Evolutionary conservation across 2,888 invertebrate species (phyloP).

Genomic region (Napeogenes sylphis): DNA sequence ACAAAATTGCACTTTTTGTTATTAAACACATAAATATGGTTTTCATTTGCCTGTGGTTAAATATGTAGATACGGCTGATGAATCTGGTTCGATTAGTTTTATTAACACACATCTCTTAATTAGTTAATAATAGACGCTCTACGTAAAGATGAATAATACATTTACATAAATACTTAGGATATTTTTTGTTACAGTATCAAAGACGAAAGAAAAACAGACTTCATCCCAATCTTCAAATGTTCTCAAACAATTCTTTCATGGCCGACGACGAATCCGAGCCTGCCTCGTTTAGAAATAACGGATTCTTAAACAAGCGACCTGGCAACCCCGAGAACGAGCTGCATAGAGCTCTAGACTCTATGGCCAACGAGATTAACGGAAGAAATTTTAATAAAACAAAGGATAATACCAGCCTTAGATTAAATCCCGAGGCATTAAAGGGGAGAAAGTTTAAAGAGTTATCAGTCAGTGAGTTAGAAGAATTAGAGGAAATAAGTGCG

Average conservation of each 20-base stretch:
- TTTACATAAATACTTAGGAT: too few species aligned
- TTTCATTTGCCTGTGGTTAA: too few species aligned
- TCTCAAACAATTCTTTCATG: conserved; percentile 52
- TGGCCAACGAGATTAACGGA: conserved; percentile 52
- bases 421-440: conserved; percentile 48
- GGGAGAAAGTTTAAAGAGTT: conserved; percentile 60
- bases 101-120: too few species aligned
- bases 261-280: conserved; percentile 32
- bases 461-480: conserved; percentile 50
- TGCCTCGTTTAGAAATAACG: conserved; percentile 43
- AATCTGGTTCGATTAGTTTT: too few species aligned
- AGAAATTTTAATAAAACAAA: conserved; percentile 24
- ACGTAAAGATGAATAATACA: too few species aligned
- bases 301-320: conserved; percentile 57
- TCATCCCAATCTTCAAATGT: conserved; percentile 42
- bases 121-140: too few species aligned
- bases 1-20: too few species aligned
- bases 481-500: conserved; percentile 55
- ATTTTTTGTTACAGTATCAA: conserved; percentile 17
- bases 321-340: conserved; percentile 57
- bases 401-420: conserved; percentile 14
- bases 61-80: too few species aligned
- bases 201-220: conserved; percentile 32
- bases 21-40: too few species aligned
- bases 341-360: conserved; percentile 56